phyloP scores from a whole-genome alignment of 2,113 vertebrate genomes.

The Colaptes auratus region DNA sequence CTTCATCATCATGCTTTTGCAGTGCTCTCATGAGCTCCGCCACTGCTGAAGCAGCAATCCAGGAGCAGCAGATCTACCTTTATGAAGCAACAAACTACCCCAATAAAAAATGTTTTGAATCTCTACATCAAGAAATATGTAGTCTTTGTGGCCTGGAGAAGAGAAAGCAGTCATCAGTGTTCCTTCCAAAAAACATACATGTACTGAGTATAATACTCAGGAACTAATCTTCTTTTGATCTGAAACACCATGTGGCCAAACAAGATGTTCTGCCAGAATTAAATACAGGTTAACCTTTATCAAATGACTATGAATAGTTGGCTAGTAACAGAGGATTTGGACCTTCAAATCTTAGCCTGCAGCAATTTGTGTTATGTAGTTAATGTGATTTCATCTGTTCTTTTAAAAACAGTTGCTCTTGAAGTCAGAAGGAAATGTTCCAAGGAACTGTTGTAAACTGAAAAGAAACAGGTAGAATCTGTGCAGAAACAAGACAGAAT shows the following conservation, averaged over 20 bases:
- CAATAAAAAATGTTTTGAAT: not conserved
- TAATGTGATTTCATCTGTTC: not conserved
- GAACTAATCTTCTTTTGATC: not conserved
- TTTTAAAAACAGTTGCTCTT: constrained; percentile 3
- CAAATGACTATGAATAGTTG: not conserved
- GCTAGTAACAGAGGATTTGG: constrained; percentile 14
- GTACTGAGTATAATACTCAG: not conserved
- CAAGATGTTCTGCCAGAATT: constrained; percentile 68
- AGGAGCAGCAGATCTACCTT: not conserved
- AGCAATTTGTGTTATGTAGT: not conserved
- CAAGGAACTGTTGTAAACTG: not conserved
- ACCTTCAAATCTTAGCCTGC: not conserved
- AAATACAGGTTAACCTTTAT: constrained; percentile 39
- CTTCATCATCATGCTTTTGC: constrained; percentile 38
- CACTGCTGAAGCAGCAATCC: constrained; percentile 9
- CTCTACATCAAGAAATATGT: not conserved
- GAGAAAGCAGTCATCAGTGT: not conserved
- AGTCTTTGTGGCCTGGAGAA: not conserved
- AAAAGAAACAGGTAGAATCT: not conserved
- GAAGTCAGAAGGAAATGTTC: not conserved
- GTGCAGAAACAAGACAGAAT: not conserved
- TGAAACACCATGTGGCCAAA: constrained; percentile 52
- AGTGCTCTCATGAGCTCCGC: not conserved
- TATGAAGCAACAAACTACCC: not conserved
- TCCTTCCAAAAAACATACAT: not conserved